These are phyloP conservation scores for human (Homo sapiens) DNA, from an alignment of 2,113 vertebrate genomes.

Conservation along the genomic window GRCh38 chr2:54426001-54426500, in stretches of 20 bases:
- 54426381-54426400: not conserved
- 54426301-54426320: not conserved
- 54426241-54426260: not conserved
- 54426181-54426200: not conserved
- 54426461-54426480: not conserved
- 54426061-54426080: not conserved
- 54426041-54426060: not conserved
- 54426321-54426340: not conserved
- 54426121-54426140: not conserved
- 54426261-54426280: not conserved
- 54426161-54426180: not conserved
- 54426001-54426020: not conserved
- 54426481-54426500: not conserved
- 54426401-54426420: not conserved
- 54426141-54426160: not conserved
- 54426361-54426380: not conserved
- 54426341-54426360: not conserved
- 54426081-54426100: not conserved
- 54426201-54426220: not conserved
- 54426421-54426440: not conserved
- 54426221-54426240: not conserved
- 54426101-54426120: not conserved
- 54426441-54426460: not conserved
- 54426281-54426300: not conserved
- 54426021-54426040: not conserved